Percentiles rank a stretch among this genome's conserved stretches.
Evolutionary conservation across 2,113 vertebrate genomes (phyloP).

Genomic region (Phodopus roborovskii): DNA sequence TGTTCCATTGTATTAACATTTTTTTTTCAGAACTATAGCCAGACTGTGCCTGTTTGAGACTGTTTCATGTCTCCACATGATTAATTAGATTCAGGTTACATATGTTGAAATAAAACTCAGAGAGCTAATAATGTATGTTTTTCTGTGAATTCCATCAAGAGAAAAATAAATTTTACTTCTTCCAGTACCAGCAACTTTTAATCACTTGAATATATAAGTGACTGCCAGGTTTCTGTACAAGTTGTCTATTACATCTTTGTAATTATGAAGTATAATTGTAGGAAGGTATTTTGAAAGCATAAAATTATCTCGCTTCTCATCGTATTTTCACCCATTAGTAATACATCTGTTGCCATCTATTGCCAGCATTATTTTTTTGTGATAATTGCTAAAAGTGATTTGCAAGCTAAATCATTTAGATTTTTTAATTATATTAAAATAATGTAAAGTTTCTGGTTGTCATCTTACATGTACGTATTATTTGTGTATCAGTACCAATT

Average conservation of each 20-base stretch:
- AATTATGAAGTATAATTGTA: slow-evolving; percentile 37
- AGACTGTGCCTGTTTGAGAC: neutral
- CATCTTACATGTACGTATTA: neutral
- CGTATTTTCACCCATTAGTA: neutral
- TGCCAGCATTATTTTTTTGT: slow-evolving; percentile 1
- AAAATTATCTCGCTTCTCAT: neutral
- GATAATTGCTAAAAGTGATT: slow-evolving; percentile 16
- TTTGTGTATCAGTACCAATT: neutral
- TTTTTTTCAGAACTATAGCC: neutral
- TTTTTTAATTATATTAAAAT: neutral
- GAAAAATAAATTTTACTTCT: neutral
- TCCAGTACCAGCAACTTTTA: neutral
- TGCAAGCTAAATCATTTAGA: neutral
- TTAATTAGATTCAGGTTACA: neutral
- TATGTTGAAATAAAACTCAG: neutral
- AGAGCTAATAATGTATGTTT: neutral
- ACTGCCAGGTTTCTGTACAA: neutral
- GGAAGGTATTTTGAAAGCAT: neutral
- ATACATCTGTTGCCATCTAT: neutral
- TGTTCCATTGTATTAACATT: neutral
- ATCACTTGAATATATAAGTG: neutral
- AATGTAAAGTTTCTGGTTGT: neutral
- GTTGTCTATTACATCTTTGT: neutral
- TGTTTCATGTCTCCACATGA: neutral
- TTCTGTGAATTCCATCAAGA: neutral